Base-by-base conservation (phyloP, 2,888 invertebrate species). In the Phymatocera aterrima region DNA sequence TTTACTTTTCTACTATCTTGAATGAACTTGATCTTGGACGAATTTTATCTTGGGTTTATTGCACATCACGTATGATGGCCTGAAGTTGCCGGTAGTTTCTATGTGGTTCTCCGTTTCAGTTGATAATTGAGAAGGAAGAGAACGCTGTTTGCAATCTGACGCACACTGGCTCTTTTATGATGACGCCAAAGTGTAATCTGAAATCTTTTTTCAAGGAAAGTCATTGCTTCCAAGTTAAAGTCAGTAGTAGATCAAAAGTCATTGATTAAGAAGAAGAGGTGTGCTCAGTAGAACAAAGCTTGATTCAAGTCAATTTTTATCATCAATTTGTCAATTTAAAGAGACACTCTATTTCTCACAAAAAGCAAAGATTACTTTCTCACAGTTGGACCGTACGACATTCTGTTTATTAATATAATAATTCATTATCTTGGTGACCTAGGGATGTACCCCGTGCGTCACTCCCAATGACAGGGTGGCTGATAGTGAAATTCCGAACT, bases 391-490 rank as follows among this genome's bases (percentile, higher is more conserved):
- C n/a, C n/a, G n/a, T n/a, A n/a, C n/a, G n/a, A n/a, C n/a, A n/a
- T n/a, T n/a, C n/a, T n/a, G n/a, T n/a, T n/a, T n/a, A n/a, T n/a
- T n/a, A 21, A 18, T 51, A 8, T 40, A 2, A 21, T 37, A 12
- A 65, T 21, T 40, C n/a, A n/a, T 51, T 64, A 61, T 79, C 65
- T 48, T 68, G 68, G 57, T 61, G 68, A 61, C 82, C n/a, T 81
- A 89, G 89, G 83, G 84, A 74, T 89, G 87, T 79, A 81, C 85
- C 78, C 88, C 89, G 18, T 88, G 88, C 81, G 84, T 84, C 80
- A 85, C 83, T 80, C 82, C 88, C 70, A 89, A 86, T 77, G 89
- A 90, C 65, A 85, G 87, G 82, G 83, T 87, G 79, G 82, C 84
- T 24, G 89, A 89, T 64, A 81, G 85, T 77, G 90, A 90, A 80